Evolutionary conservation across 2,113 vertebrate genomes (phyloP), one percentile per base, ranked within the genome.

Genomic region (Corythaeola cristata): DNA sequence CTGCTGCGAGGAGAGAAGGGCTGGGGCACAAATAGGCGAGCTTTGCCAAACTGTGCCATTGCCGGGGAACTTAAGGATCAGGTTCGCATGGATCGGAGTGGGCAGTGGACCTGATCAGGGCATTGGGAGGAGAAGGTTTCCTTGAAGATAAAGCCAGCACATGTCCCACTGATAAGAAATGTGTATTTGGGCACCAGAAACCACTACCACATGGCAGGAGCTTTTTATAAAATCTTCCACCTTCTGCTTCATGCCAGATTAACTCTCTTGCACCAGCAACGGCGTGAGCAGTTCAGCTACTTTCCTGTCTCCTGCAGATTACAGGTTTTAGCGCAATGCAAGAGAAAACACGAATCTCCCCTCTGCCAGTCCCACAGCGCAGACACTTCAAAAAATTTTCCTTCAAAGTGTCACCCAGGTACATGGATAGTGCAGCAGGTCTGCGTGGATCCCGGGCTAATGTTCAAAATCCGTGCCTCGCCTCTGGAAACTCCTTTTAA

Each of bases 191-290:
- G 69, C 74, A 88, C 69, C 69, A 79, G 74, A 87, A 95, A 79
- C n/a, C 66, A 59, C 49, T 33, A 72, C 68, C 79, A 85, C 64
- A 69, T 62, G 89, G 75, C 80, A 92, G 30, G 32, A 91, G 84
- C 37, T 93, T 93, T 95, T 93, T 76, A 79, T 79, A 90, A 95
- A 93, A 58, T 68, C 69, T 79, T 81, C 53, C 53, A 75, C 86
- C 56, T 96, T 85, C 90, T 92, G 62, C 23, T 6, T 80, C 76
- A 76, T 37, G 84, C 49, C 66, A 93, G 63, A 89, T 88, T 82
- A 96, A 82, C 28, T 58, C 17, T 45, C 84, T 79, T 76, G 71
- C 44, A 87, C 37, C 41, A 82, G 39, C 71, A 91, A 86, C 0
- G 24, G 35, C 15, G 9, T 37, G 58, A 96, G 74, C 68, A 80